phyloP scores from a whole-genome alignment of 2,113 vertebrate genomes.

The Macrotis lagotis region DNA sequence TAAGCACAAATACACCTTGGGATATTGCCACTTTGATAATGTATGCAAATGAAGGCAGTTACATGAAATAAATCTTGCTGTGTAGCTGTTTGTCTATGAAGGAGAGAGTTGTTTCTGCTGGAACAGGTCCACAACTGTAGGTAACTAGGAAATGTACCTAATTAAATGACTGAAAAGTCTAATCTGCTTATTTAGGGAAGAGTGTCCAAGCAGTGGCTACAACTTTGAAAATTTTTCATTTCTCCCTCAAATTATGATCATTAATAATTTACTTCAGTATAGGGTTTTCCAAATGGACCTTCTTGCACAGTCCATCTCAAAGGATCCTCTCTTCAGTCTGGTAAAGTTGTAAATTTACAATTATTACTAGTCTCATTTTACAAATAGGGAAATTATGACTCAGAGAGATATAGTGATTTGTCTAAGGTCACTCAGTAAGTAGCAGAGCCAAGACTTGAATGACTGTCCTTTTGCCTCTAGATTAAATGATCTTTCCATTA shows the following conservation, averaged over 20 bases:
- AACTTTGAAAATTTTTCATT: slow-evolving; percentile 38
- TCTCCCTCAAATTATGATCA: slow-evolving; percentile 35
- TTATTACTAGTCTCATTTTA: background rate
- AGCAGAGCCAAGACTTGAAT: slow-evolving; percentile 7
- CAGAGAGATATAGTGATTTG: slow-evolving; percentile 14
- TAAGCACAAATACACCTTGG: slow-evolving; percentile 55
- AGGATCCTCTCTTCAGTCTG: background rate
- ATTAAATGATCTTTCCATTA: background rate
- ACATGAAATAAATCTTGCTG: slow-evolving; percentile 57
- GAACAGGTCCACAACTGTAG: slow-evolving; percentile 13
- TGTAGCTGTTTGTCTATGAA: slow-evolving; percentile 45
- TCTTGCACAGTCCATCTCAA: background rate
- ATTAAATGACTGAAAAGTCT: slow-evolving; percentile 42
- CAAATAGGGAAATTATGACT: slow-evolving; percentile 17
- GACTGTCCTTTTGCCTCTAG: background rate
- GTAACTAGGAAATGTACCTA: slow-evolving; percentile 5
- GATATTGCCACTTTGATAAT: slow-evolving; percentile 55
- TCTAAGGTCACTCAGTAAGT: background rate
- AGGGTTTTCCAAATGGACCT: background rate
- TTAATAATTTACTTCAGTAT: background rate
- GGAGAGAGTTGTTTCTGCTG: slow-evolving; percentile 48
- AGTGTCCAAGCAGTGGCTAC: background rate
- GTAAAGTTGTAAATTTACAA: background rate
- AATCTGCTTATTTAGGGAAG: background rate
- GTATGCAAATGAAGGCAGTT: slow-evolving; percentile 54